A percentile compares a stretch with the other conserved stretches of the same genome.
Evolutionary conservation across 2,888 invertebrate species (phyloP).

Genomic region (Hipparchia semele): DNA sequence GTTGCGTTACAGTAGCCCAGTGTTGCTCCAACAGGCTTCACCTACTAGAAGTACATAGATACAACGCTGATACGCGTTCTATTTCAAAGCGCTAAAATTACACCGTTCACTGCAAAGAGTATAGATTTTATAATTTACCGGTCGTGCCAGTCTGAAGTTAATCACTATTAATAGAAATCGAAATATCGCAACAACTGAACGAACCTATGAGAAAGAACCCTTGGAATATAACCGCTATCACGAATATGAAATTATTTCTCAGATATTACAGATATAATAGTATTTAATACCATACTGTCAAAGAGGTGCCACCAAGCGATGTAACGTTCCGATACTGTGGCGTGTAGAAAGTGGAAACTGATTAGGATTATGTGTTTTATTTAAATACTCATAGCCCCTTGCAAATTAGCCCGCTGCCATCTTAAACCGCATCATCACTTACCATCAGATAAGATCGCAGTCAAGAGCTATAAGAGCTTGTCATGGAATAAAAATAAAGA

Average conservation of each 20-base stretch:
- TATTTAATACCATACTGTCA: no score
- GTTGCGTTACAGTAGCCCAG: slow-evolving; percentile 60
- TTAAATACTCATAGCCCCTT: no score
- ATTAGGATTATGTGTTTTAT: no score
- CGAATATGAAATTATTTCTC: slow-evolving; percentile 15
- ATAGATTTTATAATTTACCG: slow-evolving; percentile 53
- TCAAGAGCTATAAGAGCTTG: no score
- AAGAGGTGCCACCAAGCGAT: no score
- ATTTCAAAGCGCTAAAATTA: slow-evolving; percentile 57
- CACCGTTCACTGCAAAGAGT: slow-evolving; percentile 56
- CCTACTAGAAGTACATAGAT: slow-evolving; percentile 50
- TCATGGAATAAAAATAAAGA: not conserved
- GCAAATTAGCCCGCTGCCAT: no score
- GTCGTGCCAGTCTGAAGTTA: slow-evolving; percentile 45
- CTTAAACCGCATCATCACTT: no score
- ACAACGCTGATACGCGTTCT: slow-evolving; percentile 54
- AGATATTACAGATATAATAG: not conserved
- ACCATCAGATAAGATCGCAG: no score
- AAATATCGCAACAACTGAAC: slow-evolving; percentile 31
- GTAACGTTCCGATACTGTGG: no score
- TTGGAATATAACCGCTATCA: slow-evolving; percentile 13
- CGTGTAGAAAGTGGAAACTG: no score
- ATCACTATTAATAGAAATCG: slow-evolving; percentile 42
- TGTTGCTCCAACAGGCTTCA: slow-evolving; percentile 54
- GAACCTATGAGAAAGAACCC: slow-evolving; percentile 15